Conservation (phyloP, 2,888 invertebrate genomes). For the Euplagia quadripunctaria region DNA sequence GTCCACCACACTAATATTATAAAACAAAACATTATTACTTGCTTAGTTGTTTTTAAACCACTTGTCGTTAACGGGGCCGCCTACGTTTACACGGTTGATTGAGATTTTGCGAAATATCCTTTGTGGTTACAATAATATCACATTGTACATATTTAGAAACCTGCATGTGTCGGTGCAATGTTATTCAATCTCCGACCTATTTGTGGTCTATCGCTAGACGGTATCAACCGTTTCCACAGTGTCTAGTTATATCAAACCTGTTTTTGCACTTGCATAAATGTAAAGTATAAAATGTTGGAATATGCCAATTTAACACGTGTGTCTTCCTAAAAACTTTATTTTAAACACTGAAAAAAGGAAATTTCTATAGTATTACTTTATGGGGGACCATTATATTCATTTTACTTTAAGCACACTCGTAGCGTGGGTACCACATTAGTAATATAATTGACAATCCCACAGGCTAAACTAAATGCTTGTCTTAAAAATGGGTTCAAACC, state of each 20-base stretch:
- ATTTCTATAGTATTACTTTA: too few relatives aligned
- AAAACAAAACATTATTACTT: constrained; percentile 26
- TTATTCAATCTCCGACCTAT: constrained; percentile 85
- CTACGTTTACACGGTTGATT: constrained; percentile 49
- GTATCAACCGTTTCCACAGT: constrained; percentile 57
- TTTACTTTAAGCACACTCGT: too few relatives aligned
- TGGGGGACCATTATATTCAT: too few relatives aligned
- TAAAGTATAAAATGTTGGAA: not conserved
- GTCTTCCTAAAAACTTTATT: too few relatives aligned
- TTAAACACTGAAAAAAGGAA: too few relatives aligned
- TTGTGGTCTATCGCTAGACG: constrained; percentile 78
- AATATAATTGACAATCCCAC: too few relatives aligned
- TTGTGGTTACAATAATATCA: constrained; percentile 79
- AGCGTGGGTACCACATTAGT: too few relatives aligned
- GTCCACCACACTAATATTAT: not conserved
- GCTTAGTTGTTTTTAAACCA: constrained; percentile 42
- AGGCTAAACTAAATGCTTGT: too few relatives aligned
- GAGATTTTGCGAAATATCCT: constrained; percentile 73
- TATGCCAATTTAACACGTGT: too few relatives aligned
- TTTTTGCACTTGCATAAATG: constrained; percentile 38
- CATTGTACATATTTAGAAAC: constrained; percentile 84
- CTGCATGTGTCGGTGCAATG: constrained; percentile 74
- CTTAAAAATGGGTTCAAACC: too few relatives aligned
- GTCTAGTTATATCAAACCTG: constrained; percentile 52
- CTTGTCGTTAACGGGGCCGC: constrained; percentile 46